Evolutionary conservation across 2,113 vertebrate species (phyloP).

Genomic region (Sula dactylatra): DNA sequence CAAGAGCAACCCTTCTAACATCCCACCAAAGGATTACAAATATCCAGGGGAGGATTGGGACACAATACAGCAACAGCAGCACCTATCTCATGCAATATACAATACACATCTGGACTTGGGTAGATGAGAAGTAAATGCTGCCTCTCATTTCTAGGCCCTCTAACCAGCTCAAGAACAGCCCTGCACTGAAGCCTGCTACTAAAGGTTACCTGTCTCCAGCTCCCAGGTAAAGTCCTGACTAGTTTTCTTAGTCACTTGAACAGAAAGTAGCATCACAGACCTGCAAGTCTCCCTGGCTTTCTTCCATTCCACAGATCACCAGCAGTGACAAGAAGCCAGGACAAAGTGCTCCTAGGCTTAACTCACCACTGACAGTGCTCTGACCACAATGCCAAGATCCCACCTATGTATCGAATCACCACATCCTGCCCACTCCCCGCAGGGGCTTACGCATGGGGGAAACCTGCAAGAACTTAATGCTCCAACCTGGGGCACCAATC

Average conservation of each 20-base stretch:
- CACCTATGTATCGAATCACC: neutral
- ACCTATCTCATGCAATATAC: neutral
- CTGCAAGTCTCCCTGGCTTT: neutral
- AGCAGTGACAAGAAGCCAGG: neutral
- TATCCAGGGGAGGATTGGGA: neutral
- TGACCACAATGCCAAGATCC: neutral
- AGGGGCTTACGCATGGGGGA: neutral
- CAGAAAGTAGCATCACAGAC: neutral
- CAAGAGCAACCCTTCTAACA: neutral
- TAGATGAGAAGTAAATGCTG: neutral
- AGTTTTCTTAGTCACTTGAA: neutral
- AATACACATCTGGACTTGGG: neutral
- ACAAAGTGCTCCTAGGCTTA: neutral
- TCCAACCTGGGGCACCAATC: neutral
- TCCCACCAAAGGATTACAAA: neutral
- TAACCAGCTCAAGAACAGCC: neutral
- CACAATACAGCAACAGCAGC: neutral
- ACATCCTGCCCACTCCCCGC: neutral
- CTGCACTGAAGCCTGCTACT: neutral
- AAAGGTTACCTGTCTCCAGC: neutral
- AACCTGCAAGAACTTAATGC: neutral
- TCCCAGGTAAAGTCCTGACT: neutral
- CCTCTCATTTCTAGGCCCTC: neutral
- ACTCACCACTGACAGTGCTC: neutral
- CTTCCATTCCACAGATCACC: neutral